Percentiles rank a stretch among this genome's conserved stretches.
These are phyloP conservation scores for Pissodes strobi DNA, from an alignment of 1,140 invertebrate genomes.

Conservation along the genomic window DNA sequence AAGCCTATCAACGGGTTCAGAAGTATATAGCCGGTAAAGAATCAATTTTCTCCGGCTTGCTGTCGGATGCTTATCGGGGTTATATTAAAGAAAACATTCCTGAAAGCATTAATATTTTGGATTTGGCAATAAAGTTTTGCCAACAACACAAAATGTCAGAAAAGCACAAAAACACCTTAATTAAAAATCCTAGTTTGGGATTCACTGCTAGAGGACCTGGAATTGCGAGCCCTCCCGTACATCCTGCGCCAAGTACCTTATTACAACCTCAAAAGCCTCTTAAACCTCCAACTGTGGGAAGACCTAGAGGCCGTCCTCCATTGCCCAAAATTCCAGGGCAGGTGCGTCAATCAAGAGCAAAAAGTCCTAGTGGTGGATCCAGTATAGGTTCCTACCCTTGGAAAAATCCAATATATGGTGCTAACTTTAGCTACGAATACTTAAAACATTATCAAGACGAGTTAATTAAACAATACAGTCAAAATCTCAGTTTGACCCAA, in stretches of 20 bases:
- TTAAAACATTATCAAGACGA: conserved; percentile 53
- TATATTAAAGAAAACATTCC: conserved; percentile 56
- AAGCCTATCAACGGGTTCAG: conserved; percentile 63
- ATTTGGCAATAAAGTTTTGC: conserved; percentile 56
- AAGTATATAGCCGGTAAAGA: conserved; percentile 65
- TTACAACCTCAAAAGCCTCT: conserved; percentile 20
- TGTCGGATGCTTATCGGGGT: conserved; percentile 66
- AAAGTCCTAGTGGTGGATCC: conserved; percentile 29
- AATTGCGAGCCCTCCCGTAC: conserved; percentile 35
- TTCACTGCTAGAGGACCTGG: conserved; percentile 27
- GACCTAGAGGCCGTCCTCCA: conserved; percentile 52
- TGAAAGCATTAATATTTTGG: conserved; percentile 52
- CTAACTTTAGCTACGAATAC: conserved; percentile 42
- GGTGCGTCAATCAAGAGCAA: conserved; percentile 35
- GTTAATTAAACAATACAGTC: conserved; percentile 52
- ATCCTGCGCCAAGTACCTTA: conserved; percentile 43
- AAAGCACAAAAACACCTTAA: conserved; percentile 36
- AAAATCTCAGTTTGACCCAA: conserved; percentile 43
- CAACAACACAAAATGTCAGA: conserved; percentile 50
- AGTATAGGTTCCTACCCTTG: conserved; percentile 37
- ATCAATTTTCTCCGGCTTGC: conserved; percentile 60
- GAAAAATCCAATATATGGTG: conserved; percentile 37
- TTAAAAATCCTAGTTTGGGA: conserved; percentile 17
- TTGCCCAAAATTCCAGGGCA: conserved; percentile 47
- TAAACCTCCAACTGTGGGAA: conserved; percentile 45